phyloP scores from a whole-genome alignment of 2,888 invertebrate species.

The Pterostichus madidus region DNA sequence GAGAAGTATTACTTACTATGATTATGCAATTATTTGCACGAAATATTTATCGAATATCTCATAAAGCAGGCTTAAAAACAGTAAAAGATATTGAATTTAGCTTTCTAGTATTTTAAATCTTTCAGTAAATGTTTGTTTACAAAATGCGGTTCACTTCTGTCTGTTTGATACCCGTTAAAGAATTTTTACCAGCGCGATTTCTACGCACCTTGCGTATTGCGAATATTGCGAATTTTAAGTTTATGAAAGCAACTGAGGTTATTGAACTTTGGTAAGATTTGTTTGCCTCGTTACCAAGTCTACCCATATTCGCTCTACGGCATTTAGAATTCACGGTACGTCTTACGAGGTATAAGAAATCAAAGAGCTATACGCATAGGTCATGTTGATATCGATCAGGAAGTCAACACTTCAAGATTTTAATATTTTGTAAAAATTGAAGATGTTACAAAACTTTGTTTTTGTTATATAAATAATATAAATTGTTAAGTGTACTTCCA shows the following conservation, averaged over 20 bases:
- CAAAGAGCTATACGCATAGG: neutral
- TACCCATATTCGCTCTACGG: constrained; percentile 37
- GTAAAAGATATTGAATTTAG: neutral
- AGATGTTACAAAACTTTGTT: no score
- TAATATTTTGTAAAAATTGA: no score
- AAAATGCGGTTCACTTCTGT: neutral
- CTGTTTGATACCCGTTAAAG: constrained; percentile 51
- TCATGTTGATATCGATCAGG: no score
- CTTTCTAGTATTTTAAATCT: neutral
- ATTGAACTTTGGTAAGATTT: constrained; percentile 46
- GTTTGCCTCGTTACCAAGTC: constrained; percentile 40
- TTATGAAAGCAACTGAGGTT: constrained; percentile 56
- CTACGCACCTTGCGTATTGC: constrained; percentile 54
- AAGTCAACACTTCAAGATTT: no score
- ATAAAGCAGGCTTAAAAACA: no score
- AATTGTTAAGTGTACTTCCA: no score
- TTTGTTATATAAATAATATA: no score
- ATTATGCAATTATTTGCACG: no score
- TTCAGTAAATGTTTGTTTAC: neutral
- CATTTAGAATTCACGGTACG: constrained; percentile 24
- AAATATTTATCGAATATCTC: no score
- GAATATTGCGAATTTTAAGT: constrained; percentile 66
- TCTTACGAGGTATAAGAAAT: constrained; percentile 4
- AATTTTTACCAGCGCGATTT: constrained; percentile 52
- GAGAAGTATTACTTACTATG: neutral